Base-by-base conservation (phyloP, 2,113 vertebrate species). In the Eleginops maclovinus region DNA sequence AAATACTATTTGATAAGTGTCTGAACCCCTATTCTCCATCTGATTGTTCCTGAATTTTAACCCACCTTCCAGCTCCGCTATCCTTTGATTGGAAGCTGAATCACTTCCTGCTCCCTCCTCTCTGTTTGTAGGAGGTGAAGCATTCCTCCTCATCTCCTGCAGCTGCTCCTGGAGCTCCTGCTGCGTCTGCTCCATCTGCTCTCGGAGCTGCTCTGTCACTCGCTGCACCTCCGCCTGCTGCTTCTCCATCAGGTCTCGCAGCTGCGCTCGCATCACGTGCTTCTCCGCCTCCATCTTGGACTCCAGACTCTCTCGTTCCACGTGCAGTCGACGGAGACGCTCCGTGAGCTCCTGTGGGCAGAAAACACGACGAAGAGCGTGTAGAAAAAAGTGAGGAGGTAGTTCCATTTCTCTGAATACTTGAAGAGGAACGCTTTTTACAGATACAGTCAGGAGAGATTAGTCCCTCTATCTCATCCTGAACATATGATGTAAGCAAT, bases 241-340 rank as follows among this genome's bases (percentile, higher is more conserved):
- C 88, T 96, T 97, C 83, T 97, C 94, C 93, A 97, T 95, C 90
- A 97, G 94, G 88, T 97, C 96, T 19, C 88, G 94, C 8, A 98
- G 91, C 54, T 97, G 97, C 1, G 96, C 96, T 81, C 95, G 95
- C 96, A 97, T 96, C 81, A 98, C 96, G 2, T 98, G 96, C 80
- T 96, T 97, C 91, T 98, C 97, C 0, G 97, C 97, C 85, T 97
- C 96, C 91, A 97, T 91, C 84, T 96, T 97, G 43, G 95, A 96
- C 61, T 96, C 95, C 31, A 97, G 89, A 84, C 95, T 96, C 80
- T 96, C 96, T 49, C 95, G 95, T 77, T 97, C 97, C 1, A 95
- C 94, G 17, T 94, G 91, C 4, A 96, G 84, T 24, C 86, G 91
- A 4, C 88, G 94, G 68, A 96, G 47, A 2, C 90, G 95, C 87